These are phyloP conservation scores for Hyalella azteca DNA, from an alignment of 2,888 invertebrate genomes.

Conservation along the genomic window DNA sequence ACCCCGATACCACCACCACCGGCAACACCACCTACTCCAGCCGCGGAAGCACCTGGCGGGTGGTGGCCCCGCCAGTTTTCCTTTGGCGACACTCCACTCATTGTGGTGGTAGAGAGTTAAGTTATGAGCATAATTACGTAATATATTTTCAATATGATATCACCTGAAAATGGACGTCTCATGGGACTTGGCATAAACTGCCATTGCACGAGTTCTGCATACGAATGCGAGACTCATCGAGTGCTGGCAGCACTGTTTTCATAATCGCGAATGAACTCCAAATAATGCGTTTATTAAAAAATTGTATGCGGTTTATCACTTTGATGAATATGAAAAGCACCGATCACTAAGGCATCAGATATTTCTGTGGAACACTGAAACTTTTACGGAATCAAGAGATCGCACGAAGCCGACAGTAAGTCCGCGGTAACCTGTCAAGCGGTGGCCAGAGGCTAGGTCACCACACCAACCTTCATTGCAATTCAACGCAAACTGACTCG, in stretches of 20 bases:
- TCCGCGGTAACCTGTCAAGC: background rate
- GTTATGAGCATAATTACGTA: background rate
- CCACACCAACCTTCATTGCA: background rate
- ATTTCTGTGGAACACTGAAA: too few relatives aligned
- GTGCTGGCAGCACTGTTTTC: too few relatives aligned
- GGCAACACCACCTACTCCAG: background rate
- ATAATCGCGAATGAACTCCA: too few relatives aligned
- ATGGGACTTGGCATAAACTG: too few relatives aligned
- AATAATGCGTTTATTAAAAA: too few relatives aligned
- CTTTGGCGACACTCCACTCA: slow-evolving; percentile 7
- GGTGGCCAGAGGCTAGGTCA: background rate
- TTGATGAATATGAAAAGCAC: too few relatives aligned
- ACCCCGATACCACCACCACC: background rate
- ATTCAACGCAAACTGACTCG: slow-evolving; percentile 14
- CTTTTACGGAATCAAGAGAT: too few relatives aligned
- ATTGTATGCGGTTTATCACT: too few relatives aligned
- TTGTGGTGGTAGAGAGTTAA: background rate
- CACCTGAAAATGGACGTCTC: too few relatives aligned
- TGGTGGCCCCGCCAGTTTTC: background rate
- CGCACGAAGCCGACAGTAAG: background rate
- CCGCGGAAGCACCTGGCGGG: background rate
- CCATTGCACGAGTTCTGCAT: too few relatives aligned
- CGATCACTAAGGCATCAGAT: too few relatives aligned
- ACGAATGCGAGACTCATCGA: too few relatives aligned
- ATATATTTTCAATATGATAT: background rate